Evolutionary conservation across 2,113 vertebrate genomes (phyloP), one percentile per base, ranked within the genome.

Genomic region (Lota lota): DNA sequence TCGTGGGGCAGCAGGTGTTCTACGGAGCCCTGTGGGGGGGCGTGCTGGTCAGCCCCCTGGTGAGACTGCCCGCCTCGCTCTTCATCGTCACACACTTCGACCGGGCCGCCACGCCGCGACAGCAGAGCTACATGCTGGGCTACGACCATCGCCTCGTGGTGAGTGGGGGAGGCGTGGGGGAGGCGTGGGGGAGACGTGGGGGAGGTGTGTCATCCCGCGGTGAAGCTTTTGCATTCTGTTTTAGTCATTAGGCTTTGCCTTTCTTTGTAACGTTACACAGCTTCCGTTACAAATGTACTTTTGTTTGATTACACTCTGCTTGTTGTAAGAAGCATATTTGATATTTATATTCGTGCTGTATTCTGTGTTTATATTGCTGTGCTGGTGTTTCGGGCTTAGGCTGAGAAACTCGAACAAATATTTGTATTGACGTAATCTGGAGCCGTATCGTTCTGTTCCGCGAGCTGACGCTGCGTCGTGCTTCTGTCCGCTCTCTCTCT

Each of bases 71-170:
- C 0, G 95, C 97, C 19, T 95, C 97, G 0, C 93, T 95, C 73
- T 98, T 98, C 19, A 84, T 98, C 1, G 95, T 99, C 80, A 86
- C 85, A 64, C 97, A 98, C 77, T 96, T 95, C 86, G 95, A 94
- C 87, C 92, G 92, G 74, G 90, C 87, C 0, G 20, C 65, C 0
- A 76, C 93, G 0, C 90, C 92, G 67, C 88, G 77, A 17, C 89
- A 94, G 76, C 97, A 98, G 82, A 92, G 85, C 1, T 88, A 92
- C 87, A 94, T 98, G 94, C 90, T 99, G 0, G 97, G 97, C 50
- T 93, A 91, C 0, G 91, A 98, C 77, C 67, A 92, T 67, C 84
- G 81, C n/a, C 83, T 94, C 70, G 93, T 94, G 68, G 97, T 99
- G 78, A 92, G 95, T 92, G 17, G n/a, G n/a, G n/a, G n/a, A n/a